Conservation (phyloP, 2,797 vertebrate species). For the Eulemur mongoz region DNA sequence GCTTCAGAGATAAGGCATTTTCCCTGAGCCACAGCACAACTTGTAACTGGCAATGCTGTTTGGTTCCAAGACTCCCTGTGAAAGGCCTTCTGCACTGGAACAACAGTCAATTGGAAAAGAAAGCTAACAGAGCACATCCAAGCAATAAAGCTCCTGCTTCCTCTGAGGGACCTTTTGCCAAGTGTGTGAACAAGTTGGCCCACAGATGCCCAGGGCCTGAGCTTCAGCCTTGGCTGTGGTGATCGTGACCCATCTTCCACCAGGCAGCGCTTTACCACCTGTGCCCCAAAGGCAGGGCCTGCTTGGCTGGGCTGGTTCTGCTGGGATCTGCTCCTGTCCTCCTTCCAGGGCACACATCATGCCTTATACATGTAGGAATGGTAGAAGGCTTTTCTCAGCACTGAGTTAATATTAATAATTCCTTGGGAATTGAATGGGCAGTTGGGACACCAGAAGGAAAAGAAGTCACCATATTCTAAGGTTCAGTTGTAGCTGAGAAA, state of each 20-base stretch:
- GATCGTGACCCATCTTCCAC: not conserved
- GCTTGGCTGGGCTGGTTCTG: not conserved
- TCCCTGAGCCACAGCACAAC: not conserved
- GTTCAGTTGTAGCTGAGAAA: not conserved
- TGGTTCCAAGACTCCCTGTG: not conserved
- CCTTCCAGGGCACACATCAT: not conserved
- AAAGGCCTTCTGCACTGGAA: not conserved
- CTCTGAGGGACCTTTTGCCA: not conserved
- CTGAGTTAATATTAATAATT: not conserved
- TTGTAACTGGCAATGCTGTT: not conserved
- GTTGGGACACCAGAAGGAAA: not conserved
- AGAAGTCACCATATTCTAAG: not conserved
- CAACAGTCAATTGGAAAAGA: not conserved
- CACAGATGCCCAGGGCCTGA: not conserved
- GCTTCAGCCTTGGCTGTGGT: not conserved
- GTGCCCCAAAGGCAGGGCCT: not conserved
- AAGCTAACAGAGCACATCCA: slow-evolving; percentile 50
- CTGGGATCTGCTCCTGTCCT: not conserved
- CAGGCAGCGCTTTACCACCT: not conserved
- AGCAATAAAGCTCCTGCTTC: not conserved
- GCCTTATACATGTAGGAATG: rapidly evolving
- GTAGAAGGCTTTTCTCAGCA: not conserved
- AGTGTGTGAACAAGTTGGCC: not conserved
- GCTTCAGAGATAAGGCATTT: not conserved
- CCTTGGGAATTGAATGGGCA: not conserved